Percentiles rank a stretch among this genome's conserved stretches.
Evolutionary conservation across 2,797 vertebrate genomes (phyloP).

Genomic region (Acanthurus tractus): DNA sequence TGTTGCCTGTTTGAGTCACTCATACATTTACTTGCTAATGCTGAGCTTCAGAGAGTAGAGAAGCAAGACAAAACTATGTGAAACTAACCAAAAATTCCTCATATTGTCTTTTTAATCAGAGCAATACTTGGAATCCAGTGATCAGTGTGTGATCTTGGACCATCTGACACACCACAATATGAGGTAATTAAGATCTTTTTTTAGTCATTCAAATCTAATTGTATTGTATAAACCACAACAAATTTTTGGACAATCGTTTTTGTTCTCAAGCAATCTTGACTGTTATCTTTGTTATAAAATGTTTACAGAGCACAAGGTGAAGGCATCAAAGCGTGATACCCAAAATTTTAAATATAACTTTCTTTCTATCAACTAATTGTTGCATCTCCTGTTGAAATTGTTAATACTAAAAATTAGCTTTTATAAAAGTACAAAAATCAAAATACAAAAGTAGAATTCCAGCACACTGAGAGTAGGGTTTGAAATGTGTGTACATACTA

Average conservation of each 20-base stretch:
- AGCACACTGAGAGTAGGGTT: no score
- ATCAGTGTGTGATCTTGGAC: background rate
- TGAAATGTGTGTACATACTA: no score
- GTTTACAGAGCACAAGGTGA: background rate
- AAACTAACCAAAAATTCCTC: background rate
- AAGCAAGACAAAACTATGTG: background rate
- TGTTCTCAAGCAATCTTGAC: background rate
- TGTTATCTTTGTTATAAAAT: background rate
- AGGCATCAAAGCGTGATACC: background rate
- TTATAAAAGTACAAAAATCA: background rate
- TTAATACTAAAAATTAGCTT: background rate
- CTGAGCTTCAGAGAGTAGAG: constrained; percentile 1
- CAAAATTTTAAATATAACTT: background rate
- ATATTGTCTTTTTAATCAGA: background rate
- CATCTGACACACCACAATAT: background rate
- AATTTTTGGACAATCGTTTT: background rate
- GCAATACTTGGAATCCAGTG: background rate
- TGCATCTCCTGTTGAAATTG: background rate
- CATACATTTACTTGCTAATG: background rate
- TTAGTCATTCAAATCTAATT: background rate
- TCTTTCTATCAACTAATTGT: background rate
- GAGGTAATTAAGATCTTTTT: background rate
- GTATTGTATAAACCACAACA: background rate
- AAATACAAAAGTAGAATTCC: background rate
- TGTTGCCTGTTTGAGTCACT: constrained; percentile 27